Conservation (phyloP, 2,797 vertebrate species). For the Crenichthys baileyi region DNA sequence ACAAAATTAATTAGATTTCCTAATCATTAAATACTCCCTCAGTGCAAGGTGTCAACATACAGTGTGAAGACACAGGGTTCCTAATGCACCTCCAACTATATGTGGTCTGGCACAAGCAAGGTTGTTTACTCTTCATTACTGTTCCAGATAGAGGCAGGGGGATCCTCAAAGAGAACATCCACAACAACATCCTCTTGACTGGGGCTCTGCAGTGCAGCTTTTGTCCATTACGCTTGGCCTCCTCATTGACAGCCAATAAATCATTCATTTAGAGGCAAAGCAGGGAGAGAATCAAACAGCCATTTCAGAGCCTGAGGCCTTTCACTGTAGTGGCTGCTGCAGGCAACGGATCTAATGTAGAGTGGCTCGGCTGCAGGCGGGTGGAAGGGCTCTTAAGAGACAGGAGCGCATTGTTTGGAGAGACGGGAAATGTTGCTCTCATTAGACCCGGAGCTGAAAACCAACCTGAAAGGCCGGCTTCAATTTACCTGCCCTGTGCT, state of each 20-base stretch:
- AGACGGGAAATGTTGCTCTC: conserved; percentile 82
- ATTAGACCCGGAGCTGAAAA: conserved; percentile 85
- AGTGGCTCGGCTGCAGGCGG: conserved; percentile 78
- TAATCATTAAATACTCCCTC: background rate
- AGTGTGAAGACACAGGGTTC: conserved; percentile 40
- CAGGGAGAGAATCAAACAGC: conserved; percentile 80
- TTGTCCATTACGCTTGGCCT: conserved; percentile 82
- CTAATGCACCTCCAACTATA: conserved; percentile 55
- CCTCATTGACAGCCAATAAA: conserved; percentile 86
- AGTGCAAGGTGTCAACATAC: conserved; percentile 46
- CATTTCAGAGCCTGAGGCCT: conserved; percentile 80
- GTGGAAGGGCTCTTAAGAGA: conserved; percentile 84
- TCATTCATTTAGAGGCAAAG: conserved; percentile 86
- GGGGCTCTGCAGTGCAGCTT: conserved; percentile 75
- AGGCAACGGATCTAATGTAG: conserved; percentile 86
- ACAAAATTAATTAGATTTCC: background rate
- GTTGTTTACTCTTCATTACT: conserved; percentile 80
- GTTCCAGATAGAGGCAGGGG: conserved; percentile 68
- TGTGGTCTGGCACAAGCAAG: conserved; percentile 41
- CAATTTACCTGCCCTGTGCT: conserved; percentile 85
- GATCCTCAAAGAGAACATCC: conserved; percentile 81
- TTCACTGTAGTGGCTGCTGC: conserved; percentile 80
- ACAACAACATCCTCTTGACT: conserved; percentile 81
- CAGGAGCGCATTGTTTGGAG: conserved; percentile 81
- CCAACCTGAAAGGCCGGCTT: conserved; percentile 85